A percentile compares a stretch with the other conserved stretches of the same genome.
phyloP scores from a whole-genome alignment of 2,888 invertebrate species.

The Ypsolopha scabrella region DNA sequence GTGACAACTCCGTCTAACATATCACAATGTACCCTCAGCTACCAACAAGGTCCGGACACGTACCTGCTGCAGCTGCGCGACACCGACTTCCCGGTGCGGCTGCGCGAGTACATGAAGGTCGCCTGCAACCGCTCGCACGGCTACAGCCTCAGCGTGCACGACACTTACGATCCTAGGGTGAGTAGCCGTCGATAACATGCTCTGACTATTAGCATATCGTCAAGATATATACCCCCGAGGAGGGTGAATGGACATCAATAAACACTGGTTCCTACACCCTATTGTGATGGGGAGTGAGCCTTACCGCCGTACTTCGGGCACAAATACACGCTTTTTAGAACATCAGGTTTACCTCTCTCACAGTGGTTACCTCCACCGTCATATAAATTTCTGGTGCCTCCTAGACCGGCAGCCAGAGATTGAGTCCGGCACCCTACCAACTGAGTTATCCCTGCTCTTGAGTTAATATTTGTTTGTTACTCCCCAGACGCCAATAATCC shows the following conservation, averaged over 20 bases:
- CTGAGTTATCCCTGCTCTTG: background rate
- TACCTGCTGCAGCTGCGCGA: constrained; percentile 94
- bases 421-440: background rate
- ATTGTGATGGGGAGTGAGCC: too few species aligned
- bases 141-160: constrained; percentile 74
- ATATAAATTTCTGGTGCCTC: too few species aligned
- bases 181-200: constrained; percentile 21
- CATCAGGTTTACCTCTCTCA: too few species aligned
- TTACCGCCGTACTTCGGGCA: too few species aligned
- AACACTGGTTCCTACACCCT: too few species aligned
- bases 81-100: constrained; percentile 92
- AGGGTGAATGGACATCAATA: too few species aligned
- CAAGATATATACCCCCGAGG: too few species aligned
- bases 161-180: constrained; percentile 85
- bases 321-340: too few species aligned
- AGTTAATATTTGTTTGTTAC: constrained; percentile 7
- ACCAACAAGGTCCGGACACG: constrained; percentile 97
- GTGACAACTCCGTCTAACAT: background rate
- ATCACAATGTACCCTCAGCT: constrained; percentile 63
- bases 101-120: constrained; percentile 95
- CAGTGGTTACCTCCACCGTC: too few species aligned
- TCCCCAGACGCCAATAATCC: constrained; percentile 83
- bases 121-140: constrained; percentile 83
- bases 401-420: background rate
- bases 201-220: too few species aligned